phyloP scores from a whole-genome alignment of 1,140 invertebrate genomes.

The Fopius arisanus region DNA sequence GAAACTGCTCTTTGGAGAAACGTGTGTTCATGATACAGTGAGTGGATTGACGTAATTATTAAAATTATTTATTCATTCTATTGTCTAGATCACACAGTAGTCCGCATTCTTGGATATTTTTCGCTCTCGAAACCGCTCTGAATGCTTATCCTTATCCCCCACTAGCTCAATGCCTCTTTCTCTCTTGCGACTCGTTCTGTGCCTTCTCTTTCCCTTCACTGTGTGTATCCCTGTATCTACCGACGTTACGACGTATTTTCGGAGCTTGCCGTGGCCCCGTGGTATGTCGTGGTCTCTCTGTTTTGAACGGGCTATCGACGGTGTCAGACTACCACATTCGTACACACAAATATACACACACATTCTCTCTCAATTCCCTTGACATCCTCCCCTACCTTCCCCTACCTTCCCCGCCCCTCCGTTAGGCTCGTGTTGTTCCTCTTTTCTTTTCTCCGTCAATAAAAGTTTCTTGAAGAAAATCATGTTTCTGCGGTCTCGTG shows the following conservation, averaged over 20 bases:
- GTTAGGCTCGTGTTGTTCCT: slow-evolving; percentile 1
- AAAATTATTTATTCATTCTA: slow-evolving; percentile 4
- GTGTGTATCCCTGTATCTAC: slow-evolving; percentile 15
- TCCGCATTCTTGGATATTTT: slow-evolving; percentile 17
- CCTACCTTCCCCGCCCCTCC: slow-evolving; percentile 13
- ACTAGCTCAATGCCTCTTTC: background rate
- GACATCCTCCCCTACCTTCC: slow-evolving; percentile 14
- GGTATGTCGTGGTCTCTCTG: slow-evolving; percentile 2
- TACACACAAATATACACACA: slow-evolving; percentile 11
- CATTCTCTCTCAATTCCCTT: slow-evolving; percentile 22
- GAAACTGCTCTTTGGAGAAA: background rate
- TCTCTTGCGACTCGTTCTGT: slow-evolving; percentile 24
- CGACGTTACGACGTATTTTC: slow-evolving; percentile 15
- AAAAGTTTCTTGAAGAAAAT: slow-evolving; percentile 2
- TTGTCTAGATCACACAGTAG: slow-evolving; percentile 3
- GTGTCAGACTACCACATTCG: background rate
- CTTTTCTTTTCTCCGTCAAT: slow-evolving; percentile 6
- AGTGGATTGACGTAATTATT: background rate
- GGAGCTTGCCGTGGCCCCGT: slow-evolving; percentile 4
- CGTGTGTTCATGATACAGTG: background rate
- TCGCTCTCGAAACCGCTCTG: slow-evolving; percentile 4
- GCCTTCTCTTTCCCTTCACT: slow-evolving; percentile 14
- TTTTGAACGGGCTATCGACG: background rate
- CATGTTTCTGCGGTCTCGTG: background rate
- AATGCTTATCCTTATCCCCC: slow-evolving; percentile 21